Conservation (phyloP, 2,888 invertebrate genomes). For the Cantharis lateralis region DNA sequence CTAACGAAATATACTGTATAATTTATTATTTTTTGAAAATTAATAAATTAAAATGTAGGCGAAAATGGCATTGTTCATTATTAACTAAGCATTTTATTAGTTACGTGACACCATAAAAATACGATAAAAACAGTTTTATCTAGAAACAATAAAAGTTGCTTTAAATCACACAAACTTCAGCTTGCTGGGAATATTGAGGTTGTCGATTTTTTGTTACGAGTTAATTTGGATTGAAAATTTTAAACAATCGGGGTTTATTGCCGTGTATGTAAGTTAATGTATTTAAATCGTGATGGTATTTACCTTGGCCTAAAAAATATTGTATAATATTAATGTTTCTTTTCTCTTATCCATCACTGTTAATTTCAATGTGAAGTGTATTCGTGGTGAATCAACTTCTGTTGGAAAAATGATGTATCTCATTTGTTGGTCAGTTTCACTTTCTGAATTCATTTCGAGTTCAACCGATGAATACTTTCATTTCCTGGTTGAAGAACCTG, state of each 20-base stretch:
- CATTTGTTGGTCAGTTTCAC: slow-evolving; percentile 19
- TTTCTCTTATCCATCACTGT: neutral
- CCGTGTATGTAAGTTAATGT: neutral
- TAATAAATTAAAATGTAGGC: neutral
- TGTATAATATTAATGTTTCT: neutral
- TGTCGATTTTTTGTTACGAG: neutral
- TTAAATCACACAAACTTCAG: neutral
- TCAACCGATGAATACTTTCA: slow-evolving; percentile 14
- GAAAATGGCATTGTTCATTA: neutral
- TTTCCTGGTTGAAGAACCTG: slow-evolving; percentile 39
- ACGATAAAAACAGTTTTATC: neutral
- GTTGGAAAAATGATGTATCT: neutral
- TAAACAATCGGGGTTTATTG: neutral
- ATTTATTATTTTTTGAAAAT: neutral
- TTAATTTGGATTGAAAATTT: neutral
- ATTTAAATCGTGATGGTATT: neutral
- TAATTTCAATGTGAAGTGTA: neutral
- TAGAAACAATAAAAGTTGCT: neutral
- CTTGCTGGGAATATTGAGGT: neutral
- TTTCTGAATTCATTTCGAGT: slow-evolving; percentile 18
- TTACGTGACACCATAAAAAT: neutral
- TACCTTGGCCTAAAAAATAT: neutral
- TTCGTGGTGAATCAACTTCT: neutral
- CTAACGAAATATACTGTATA: no score
- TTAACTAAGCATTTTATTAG: neutral